These are phyloP conservation scores for Diglossa cyanea DNA, from an alignment of 2,797 vertebrate species.

Conservation along the genomic window DNA sequence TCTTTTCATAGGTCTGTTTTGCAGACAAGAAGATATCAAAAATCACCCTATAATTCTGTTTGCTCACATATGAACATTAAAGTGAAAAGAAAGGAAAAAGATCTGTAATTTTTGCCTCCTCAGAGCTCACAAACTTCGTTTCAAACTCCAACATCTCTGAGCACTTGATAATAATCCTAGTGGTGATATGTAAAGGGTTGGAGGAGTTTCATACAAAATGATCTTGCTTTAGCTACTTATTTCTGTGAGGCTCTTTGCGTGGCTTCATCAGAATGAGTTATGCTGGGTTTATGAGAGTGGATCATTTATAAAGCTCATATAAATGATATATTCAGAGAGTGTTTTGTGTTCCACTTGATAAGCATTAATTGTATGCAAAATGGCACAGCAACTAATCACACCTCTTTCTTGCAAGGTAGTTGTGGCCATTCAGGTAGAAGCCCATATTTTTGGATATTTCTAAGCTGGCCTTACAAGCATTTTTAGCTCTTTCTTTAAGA, in stretches of 20 bases:
- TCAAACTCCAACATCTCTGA: not conserved
- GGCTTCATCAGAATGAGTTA: not conserved
- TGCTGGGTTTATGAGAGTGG: not conserved
- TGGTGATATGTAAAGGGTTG: not conserved
- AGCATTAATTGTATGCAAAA: slow-evolving; percentile 63
- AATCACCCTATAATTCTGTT: not conserved
- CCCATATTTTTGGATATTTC: slow-evolving; percentile 6
- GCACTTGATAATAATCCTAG: not conserved
- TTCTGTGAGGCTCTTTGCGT: not conserved
- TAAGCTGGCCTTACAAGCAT: slow-evolving; percentile 9
- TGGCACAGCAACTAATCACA: not conserved
- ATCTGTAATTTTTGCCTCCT: not conserved
- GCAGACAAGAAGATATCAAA: not conserved
- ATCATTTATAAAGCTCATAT: slow-evolving; percentile 47
- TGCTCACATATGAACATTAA: not conserved
- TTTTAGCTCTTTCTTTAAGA: slow-evolving; percentile 24
- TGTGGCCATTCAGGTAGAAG: not conserved
- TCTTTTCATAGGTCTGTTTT: not conserved
- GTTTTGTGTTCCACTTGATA: slow-evolving; percentile 28
- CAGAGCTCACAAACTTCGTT: not conserved
- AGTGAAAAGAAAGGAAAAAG: not conserved
- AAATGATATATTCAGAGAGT: slow-evolving; percentile 37
- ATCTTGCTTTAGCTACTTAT: slow-evolving; percentile 1
- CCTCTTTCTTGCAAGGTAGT: not conserved
- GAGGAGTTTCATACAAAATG: not conserved